Conservation (phyloP, 2,888 invertebrate species). For the Ectemnius continuus region DNA sequence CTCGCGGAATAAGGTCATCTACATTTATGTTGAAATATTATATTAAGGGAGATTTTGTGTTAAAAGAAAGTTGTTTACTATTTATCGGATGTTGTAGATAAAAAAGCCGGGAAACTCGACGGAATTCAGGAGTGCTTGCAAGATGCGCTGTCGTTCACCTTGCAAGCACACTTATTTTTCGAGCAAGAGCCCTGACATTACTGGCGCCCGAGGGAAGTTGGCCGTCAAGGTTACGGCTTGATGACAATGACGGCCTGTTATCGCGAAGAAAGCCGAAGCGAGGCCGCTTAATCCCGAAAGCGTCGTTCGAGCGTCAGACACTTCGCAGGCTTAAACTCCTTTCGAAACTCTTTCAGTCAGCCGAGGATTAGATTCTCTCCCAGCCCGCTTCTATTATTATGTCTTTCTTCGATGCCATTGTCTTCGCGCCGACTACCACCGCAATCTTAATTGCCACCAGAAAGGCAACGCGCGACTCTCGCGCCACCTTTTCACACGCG, state of each 20-base stretch:
- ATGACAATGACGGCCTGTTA: slow-evolving; percentile 28
- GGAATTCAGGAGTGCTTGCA: too few species aligned
- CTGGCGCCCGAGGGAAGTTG: not conserved
- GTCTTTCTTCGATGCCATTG: slow-evolving; percentile 1
- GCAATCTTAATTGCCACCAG: too few species aligned
- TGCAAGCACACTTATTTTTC: too few species aligned
- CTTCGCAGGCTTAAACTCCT: slow-evolving; percentile 28
- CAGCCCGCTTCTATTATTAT: slow-evolving; percentile 30
- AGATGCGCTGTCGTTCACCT: too few species aligned
- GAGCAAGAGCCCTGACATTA: not conserved
- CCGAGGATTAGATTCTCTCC: slow-evolving; percentile 45
- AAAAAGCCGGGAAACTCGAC: too few species aligned
- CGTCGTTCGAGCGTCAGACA: slow-evolving; percentile 27
- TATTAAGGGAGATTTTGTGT: too few species aligned
- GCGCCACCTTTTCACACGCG: too few species aligned
- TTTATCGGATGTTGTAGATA: too few species aligned
- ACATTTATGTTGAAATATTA: too few species aligned
- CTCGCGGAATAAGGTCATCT: too few species aligned
- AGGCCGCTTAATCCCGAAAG: slow-evolving; percentile 34
- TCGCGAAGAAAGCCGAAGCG: slow-evolving; percentile 26
- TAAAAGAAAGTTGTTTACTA: too few species aligned
- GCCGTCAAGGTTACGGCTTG: slow-evolving; percentile 11
- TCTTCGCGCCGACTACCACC: not conserved
- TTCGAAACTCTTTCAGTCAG: slow-evolving; percentile 35
- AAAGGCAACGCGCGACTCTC: too few species aligned